These are phyloP conservation scores for Pteromalus puparum DNA, from an alignment of 1,140 invertebrate species.

Conservation along the genomic window DNA sequence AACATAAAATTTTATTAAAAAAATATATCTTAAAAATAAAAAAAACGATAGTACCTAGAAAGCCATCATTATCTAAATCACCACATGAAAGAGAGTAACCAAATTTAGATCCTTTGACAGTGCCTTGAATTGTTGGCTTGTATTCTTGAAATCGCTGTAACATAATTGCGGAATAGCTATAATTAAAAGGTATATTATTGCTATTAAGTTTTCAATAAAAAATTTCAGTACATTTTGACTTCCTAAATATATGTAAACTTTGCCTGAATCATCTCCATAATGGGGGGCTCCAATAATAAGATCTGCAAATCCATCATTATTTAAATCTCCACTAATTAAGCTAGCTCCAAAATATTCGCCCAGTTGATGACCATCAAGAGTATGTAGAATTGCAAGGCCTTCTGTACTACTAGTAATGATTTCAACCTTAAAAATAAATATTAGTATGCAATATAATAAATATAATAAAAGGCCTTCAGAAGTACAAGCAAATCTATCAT, in stretches of 20 bases:
- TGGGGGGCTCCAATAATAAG: slow-evolving; percentile 86
- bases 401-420: slow-evolving; percentile 44
- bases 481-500: not conserved
- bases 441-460: not conserved
- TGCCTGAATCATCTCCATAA: slow-evolving; percentile 77
- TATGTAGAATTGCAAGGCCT: slow-evolving; percentile 62
- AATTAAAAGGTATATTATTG: not conserved
- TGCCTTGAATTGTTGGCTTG: slow-evolving; percentile 74
- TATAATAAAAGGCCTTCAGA: not conserved
- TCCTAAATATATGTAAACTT: slow-evolving; percentile 77
- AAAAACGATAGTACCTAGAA: slow-evolving; percentile 63
- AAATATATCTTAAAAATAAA: not conserved
- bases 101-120: slow-evolving; percentile 76
- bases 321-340: slow-evolving; percentile 82
- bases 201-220: not conserved
- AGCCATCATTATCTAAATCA: slow-evolving; percentile 81
- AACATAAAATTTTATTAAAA: not conserved
- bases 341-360: slow-evolving; percentile 87
- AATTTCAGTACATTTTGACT: slow-evolving; percentile 53
- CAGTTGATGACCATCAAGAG: slow-evolving; percentile 76
- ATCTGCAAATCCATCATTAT: slow-evolving; percentile 83
- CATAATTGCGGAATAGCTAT: not conserved
- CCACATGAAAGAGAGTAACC: slow-evolving; percentile 79
- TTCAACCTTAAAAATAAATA: slow-evolving; percentile 52
- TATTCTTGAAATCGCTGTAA: slow-evolving; percentile 56